Evolutionary conservation across 2,113 vertebrate species (phyloP).

Genomic region (Vicugna pacos): DNA sequence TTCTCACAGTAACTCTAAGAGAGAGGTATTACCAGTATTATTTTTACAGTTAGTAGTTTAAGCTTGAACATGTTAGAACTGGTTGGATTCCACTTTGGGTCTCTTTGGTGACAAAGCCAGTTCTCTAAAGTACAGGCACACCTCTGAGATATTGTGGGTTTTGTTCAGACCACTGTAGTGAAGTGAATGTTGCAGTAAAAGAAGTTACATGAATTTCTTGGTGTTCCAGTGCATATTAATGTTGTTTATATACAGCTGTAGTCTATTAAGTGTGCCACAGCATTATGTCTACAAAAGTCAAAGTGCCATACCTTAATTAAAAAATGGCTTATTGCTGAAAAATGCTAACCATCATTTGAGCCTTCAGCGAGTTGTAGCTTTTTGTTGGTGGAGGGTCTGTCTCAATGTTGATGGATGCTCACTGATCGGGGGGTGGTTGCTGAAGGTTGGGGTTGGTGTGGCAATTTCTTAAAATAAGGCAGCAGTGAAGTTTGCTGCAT

Average conservation of each 20-base stretch:
- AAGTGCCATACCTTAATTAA: not conserved
- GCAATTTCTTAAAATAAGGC: too few species aligned
- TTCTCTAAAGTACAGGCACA: not conserved
- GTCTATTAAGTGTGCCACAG: not conserved
- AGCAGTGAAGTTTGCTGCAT: too few species aligned
- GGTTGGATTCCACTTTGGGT: slow-evolving; percentile 28
- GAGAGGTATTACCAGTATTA: not conserved
- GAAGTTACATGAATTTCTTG: not conserved
- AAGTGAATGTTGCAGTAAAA: not conserved
- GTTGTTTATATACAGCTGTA: not conserved
- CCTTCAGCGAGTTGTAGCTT: not conserved
- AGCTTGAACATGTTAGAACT: slow-evolving; percentile 29
- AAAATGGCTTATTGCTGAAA: not conserved
- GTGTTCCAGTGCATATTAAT: not conserved
- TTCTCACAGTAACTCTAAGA: slow-evolving; percentile 43
- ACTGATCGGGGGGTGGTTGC: too few species aligned
- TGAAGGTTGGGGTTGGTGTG: too few species aligned
- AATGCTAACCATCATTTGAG: not conserved
- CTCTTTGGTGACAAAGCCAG: not conserved
- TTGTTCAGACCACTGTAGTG: not conserved
- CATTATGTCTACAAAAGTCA: not conserved
- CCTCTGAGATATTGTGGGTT: not conserved
- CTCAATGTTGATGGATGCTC: too few species aligned
- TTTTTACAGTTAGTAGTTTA: not conserved
- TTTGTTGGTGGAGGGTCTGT: too few species aligned